phyloP scores from a whole-genome alignment of 2,113 vertebrate genomes.

The Gopherus evgoodei region DNA sequence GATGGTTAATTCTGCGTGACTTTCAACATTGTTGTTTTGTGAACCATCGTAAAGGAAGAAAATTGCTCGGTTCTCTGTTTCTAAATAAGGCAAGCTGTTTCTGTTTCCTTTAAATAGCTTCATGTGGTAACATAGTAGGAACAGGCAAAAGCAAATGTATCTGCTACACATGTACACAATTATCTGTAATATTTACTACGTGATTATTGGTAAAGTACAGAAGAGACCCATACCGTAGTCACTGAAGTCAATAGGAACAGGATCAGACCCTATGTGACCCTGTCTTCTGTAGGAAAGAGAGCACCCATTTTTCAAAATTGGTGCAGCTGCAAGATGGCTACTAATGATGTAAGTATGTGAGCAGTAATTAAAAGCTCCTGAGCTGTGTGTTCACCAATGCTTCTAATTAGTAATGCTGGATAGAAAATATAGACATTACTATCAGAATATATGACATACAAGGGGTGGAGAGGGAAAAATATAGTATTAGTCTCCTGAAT shows the following conservation, averaged over 20 bases:
- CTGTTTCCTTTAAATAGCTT: neutral
- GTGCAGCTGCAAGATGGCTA: neutral
- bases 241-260: neutral
- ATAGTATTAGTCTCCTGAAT: neutral
- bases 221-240: neutral
- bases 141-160: neutral
- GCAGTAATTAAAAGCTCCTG: neutral
- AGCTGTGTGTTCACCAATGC: neutral
- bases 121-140: neutral
- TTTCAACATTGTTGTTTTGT: neutral
- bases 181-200: neutral
- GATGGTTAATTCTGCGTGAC: neutral
- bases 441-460: neutral
- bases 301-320: neutral
- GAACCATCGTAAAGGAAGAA: neutral
- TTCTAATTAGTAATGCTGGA: neutral
- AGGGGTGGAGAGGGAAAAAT: neutral
- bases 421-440: neutral
- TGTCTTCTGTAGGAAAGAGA: neutral
- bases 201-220: neutral
- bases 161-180: neutral
- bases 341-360: neutral
- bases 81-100: neutral
- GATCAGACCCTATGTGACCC: accelerated
- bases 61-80: neutral